Percentiles rank a stretch among this genome's conserved stretches.
phyloP scores from a whole-genome alignment of 2,888 invertebrate species.

The Conistra vaccinii region DNA sequence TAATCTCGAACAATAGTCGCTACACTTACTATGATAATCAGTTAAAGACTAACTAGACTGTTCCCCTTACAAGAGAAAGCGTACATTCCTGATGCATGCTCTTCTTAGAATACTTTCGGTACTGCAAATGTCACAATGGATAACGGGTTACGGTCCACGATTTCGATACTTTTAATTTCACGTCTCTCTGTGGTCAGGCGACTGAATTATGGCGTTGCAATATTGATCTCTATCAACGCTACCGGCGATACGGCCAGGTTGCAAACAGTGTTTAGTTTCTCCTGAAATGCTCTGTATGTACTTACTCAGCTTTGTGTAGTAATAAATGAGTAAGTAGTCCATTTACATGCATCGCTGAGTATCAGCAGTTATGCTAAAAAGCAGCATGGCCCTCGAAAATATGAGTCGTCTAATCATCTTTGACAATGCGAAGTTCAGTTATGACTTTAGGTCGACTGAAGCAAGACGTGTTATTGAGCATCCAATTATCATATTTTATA shows the following conservation, averaged over 20 bases:
- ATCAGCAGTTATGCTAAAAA: slow-evolving; percentile 51
- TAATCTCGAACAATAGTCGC: slow-evolving; percentile 83
- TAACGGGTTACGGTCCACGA: slow-evolving; percentile 81
- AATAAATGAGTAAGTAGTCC: slow-evolving; percentile 31
- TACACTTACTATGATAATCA: slow-evolving; percentile 88
- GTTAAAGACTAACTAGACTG: slow-evolving; percentile 84
- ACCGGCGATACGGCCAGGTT: slow-evolving; percentile 44
- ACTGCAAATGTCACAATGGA: slow-evolving; percentile 87
- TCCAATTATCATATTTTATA: slow-evolving; percentile 89
- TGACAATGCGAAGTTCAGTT: slow-evolving; percentile 49
- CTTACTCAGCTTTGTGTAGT: slow-evolving; percentile 17
- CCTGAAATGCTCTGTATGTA: slow-evolving; percentile 29
- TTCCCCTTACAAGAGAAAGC: slow-evolving; percentile 87
- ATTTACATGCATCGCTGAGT: slow-evolving; percentile 61
- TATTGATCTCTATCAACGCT: slow-evolving; percentile 58
- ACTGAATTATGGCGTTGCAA: slow-evolving; percentile 59
- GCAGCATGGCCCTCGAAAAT: slow-evolving; percentile 42
- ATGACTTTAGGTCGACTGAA: slow-evolving; percentile 68
- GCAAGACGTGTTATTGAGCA: slow-evolving; percentile 79
- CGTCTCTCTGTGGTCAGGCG: slow-evolving; percentile 69
- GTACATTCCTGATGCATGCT: slow-evolving; percentile 78
- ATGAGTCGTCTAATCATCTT: slow-evolving; percentile 27
- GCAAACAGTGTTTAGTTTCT: slow-evolving; percentile 40
- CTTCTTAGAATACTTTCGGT: slow-evolving; percentile 87
- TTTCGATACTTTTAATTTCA: slow-evolving; percentile 83